phyloP scores from a whole-genome alignment of 2,797 vertebrate genomes.

The Tokudaia muenninki region DNA sequence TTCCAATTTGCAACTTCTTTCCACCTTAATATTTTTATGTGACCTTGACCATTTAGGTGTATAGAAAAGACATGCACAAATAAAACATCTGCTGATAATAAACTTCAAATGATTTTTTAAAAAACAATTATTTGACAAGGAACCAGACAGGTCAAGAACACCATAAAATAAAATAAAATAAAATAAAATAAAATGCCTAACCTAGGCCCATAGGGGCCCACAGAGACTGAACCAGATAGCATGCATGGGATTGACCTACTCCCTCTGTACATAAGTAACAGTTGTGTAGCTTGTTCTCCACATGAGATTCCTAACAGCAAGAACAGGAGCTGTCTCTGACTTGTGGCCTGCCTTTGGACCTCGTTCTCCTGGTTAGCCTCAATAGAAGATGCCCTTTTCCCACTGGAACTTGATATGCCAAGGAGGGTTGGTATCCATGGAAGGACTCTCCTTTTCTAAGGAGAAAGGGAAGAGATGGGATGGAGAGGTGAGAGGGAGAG shows the following conservation, averaged over 20 bases:
- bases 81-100: not conserved
- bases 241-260: not conserved
- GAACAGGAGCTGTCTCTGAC: not conserved
- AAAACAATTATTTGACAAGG: not conserved
- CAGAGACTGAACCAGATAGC: not conserved
- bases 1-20: not conserved
- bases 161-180: not conserved
- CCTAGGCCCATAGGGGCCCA: not conserved
- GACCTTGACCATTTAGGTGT: not conserved
- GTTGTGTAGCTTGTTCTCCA: no score
- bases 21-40: not conserved
- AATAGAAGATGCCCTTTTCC: not conserved
- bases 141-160: not conserved
- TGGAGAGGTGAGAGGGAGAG: not conserved
- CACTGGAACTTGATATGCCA: not conserved
- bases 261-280: not conserved
- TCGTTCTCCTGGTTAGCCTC: not conserved
- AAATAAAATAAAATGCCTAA: not conserved
- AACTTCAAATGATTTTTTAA: not conserved
- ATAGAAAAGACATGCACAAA: not conserved
- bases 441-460: not conserved
- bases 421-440: not conserved
- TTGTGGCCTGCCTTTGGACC: not conserved
- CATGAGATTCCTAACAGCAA: not conserved
- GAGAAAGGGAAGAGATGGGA: not conserved